Evolutionary conservation across 2,888 invertebrate species (phyloP), one percentile per base, ranked within the genome.

Genomic region (Endomychus coccineus): DNA sequence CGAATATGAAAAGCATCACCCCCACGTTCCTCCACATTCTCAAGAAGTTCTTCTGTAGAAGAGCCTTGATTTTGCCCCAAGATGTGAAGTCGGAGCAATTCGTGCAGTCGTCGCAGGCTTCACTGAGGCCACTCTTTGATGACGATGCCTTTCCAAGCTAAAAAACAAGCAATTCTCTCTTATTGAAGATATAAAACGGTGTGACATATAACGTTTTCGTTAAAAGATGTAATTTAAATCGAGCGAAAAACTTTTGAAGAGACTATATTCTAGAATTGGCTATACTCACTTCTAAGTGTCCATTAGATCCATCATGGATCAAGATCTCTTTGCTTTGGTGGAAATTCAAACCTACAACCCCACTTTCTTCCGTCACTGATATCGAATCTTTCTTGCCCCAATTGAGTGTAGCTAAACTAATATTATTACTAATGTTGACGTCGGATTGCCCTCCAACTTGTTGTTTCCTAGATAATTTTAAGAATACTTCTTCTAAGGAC

Each of bases 11-110:
- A 57, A 91, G 70, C 83, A 94, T 87, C 43, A 92, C 87, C 25
- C 89, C 89, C 42, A 90, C 86, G 66, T 90, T 90, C 30, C 90
- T 73, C 88, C 89, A 89, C 87, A 90, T 89, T 17, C 87, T 73
- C 31, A 90, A 69, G 71, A 90, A 88, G 67, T 90, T 90, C 72
- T 91, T 90, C 59, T 83, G 81, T 45, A 90, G 73, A 29, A 91
- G 66, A 1, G 90, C 90, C 55, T 79, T 78, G 54, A 88, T 83
- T 69, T 89, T 89, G 24, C 88, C 88, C 34, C 74, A 73, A n/a
- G 83, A 80, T n/a, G 88, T 88, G 31, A 80, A 65, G 69, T 83
- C 62, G 27, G 56, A 58, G 33, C 77, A 81, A 48, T 72, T 66
- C 6, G 68, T 57, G 46, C 69, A 71, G 43, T 71, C 59, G 39